Evolutionary conservation across 2,113 vertebrate genomes (phyloP).

Genomic region (Corynorhinus townsendii): DNA sequence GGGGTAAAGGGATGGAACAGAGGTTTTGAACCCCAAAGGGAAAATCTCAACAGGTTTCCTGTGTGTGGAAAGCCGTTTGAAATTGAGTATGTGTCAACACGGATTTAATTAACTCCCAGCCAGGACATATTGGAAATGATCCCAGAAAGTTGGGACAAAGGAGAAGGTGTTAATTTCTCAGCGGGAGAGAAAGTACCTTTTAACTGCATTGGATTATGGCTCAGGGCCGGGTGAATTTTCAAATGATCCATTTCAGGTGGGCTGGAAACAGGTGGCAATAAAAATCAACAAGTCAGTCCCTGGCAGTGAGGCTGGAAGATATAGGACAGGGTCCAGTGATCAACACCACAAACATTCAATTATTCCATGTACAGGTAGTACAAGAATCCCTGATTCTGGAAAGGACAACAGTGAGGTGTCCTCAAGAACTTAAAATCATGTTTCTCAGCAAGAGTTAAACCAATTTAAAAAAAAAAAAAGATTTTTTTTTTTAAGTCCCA

Average conservation of each 20-base stretch:
- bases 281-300: slow-evolving; percentile 43
- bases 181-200: slow-evolving; percentile 72
- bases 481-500: not conserved
- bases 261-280: slow-evolving; percentile 53
- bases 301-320: not conserved
- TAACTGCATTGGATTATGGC: slow-evolving; percentile 67
- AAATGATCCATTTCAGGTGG: slow-evolving; percentile 58
- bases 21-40: slow-evolving; percentile 50
- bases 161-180: slow-evolving; percentile 76
- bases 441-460: slow-evolving; percentile 21
- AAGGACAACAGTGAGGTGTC: not conserved
- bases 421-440: not conserved
- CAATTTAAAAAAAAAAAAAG: not conserved
- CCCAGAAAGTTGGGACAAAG: slow-evolving; percentile 77
- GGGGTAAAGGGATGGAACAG: slow-evolving; percentile 49
- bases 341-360: not conserved
- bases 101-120: slow-evolving; percentile 77
- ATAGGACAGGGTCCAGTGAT: not conserved
- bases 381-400: not conserved
- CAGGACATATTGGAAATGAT: slow-evolving; percentile 76
- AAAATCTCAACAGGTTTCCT: slow-evolving; percentile 72
- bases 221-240: slow-evolving; percentile 40
- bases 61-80: slow-evolving; percentile 67
- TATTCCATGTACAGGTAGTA: not conserved
- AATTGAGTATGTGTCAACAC: slow-evolving; percentile 76